These are phyloP conservation scores for Venturia canescens DNA, from an alignment of 1,140 invertebrate species.

Conservation along the genomic window DNA sequence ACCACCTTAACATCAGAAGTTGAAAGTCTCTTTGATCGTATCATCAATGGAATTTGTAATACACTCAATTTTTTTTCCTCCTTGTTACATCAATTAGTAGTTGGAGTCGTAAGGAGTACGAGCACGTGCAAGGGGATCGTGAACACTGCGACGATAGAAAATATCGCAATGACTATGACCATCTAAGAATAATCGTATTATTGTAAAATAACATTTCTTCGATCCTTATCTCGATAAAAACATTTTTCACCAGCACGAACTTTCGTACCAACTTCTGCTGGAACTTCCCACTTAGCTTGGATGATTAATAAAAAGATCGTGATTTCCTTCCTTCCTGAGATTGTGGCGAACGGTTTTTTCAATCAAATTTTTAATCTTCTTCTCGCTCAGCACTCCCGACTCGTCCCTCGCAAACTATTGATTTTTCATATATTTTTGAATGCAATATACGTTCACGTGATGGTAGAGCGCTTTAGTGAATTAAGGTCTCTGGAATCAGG, in stretches of 20 bases:
- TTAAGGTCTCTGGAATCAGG: conserved; percentile 37
- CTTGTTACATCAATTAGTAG: conserved; percentile 21
- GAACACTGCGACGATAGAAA: neutral
- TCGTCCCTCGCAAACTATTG: no score
- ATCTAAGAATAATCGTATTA: neutral
- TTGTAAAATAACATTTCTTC: no score
- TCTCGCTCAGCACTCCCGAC: no score
- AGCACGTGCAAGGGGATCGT: neutral
- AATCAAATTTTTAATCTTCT: no score
- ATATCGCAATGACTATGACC: neutral
- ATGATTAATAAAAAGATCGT: no score
- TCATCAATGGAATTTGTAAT: conserved; percentile 30
- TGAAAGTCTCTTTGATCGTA: conserved; percentile 17
- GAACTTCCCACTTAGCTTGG: no score
- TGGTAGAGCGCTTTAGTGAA: neutral
- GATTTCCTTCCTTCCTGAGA: no score
- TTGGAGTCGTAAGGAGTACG: neutral
- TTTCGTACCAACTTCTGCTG: no score
- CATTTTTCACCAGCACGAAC: no score
- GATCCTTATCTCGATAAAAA: no score
- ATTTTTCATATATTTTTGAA: neutral
- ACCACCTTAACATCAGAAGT: conserved; percentile 20
- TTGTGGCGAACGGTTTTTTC: no score
- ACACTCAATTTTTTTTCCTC: neutral
- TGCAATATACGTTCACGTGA: neutral